Conservation (phyloP, 2,113 vertebrate species). For the Henicopernis longicauda region DNA sequence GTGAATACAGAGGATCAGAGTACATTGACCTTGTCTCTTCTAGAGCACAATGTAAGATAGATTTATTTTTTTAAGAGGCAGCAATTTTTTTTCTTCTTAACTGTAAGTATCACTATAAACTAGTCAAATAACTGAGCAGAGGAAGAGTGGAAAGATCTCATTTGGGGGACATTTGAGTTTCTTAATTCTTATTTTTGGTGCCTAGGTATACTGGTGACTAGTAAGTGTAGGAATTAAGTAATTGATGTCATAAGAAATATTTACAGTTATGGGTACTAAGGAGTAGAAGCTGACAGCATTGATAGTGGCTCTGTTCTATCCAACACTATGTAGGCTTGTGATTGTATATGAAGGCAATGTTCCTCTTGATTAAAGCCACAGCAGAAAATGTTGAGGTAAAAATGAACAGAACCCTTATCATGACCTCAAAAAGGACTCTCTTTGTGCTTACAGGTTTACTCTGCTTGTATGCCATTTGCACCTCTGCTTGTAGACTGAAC, state of each 20-base stretch:
- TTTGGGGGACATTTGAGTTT: neutral
- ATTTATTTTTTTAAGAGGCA: constrained; percentile 36
- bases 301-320: neutral
- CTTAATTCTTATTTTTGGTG: neutral
- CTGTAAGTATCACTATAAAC: constrained; percentile 7
- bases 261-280: neutral
- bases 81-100: neutral
- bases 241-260: neutral
- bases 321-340: neutral
- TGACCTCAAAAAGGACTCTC: neutral
- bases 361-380: neutral
- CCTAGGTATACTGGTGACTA: constrained; percentile 19
- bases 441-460: neutral
- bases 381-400: neutral
- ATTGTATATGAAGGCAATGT: neutral
- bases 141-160: neutral
- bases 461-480: neutral
- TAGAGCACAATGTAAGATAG: constrained; percentile 29
- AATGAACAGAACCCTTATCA: neutral
- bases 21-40: constrained; percentile 14
- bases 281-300: neutral
- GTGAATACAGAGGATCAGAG: neutral
- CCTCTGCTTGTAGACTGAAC: neutral
- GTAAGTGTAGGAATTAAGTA: neutral
- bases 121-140: constrained; percentile 20